These are phyloP conservation scores for Hyperoplus immaculatus DNA, from an alignment of 2,797 vertebrate species.

Conservation along the genomic window DNA sequence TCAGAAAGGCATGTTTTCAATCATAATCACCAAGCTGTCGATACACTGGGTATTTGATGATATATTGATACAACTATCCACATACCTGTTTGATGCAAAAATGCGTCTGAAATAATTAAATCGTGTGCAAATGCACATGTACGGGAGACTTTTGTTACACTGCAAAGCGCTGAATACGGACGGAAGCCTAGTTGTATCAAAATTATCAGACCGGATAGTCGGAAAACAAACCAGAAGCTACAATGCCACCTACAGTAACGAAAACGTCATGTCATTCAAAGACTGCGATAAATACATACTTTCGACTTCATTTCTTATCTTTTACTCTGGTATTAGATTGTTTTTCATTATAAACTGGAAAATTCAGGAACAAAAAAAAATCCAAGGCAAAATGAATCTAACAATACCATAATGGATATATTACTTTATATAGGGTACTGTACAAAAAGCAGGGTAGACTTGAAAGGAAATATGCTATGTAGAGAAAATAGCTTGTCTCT, in stretches of 20 bases:
- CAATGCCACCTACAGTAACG: conserved; percentile 41
- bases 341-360: neutral
- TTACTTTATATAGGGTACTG: too few relatives aligned
- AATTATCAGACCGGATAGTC: neutral
- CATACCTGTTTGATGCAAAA: conserved; percentile 29
- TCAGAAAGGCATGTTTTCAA: neutral
- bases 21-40: accelerated
- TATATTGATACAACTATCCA: accelerated
- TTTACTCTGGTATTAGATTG: neutral
- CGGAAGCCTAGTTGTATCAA: conserved; percentile 57
- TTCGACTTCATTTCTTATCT: neutral
- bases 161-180: conserved; percentile 7
- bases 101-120: neutral
- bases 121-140: neutral
- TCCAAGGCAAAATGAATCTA: neutral
- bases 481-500: neutral
- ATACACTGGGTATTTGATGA: neutral
- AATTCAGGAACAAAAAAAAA: neutral
- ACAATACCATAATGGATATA: neutral
- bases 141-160: neutral
- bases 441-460: neutral
- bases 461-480: neutral
- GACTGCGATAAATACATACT: too few relatives aligned
- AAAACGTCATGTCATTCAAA: neutral
- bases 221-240: neutral